Conservation (phyloP, 2,888 invertebrate genomes). For the Amphipoea oculea region DNA sequence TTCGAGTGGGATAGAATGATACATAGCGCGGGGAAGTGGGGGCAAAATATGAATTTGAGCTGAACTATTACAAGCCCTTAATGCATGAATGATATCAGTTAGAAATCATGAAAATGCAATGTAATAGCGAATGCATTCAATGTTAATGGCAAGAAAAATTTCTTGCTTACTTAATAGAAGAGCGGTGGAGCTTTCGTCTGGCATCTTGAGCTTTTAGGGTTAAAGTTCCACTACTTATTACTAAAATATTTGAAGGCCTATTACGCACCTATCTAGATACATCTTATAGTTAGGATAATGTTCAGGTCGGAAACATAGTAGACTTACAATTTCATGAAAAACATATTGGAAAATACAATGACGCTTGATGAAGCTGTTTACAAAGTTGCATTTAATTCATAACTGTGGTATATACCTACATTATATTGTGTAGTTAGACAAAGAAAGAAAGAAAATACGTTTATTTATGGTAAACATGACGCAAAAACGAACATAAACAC, state of each 20-base stretch:
- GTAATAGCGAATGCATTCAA: not conserved
- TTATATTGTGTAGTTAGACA: not conserved
- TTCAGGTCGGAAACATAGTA: not conserved
- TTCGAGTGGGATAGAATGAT: too few species aligned
- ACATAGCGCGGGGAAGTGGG: too few species aligned
- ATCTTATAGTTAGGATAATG: not conserved
- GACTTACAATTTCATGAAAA: not conserved
- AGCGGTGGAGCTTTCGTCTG: not conserved
- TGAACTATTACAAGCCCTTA: too few species aligned
- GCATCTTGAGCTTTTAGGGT: not conserved
- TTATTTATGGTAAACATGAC: too few species aligned
- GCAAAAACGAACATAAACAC: too few species aligned
- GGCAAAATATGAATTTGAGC: too few species aligned
- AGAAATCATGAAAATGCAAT: not conserved
- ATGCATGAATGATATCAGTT: not conserved
- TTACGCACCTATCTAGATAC: not conserved
- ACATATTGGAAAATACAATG: not conserved
- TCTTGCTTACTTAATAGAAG: too few species aligned
- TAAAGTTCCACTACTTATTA: not conserved
- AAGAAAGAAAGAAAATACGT: too few species aligned
- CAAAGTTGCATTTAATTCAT: not conserved
- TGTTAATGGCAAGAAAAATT: too few species aligned
- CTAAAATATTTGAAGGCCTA: too few species aligned
- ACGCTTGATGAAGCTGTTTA: not conserved
- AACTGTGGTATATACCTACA: not conserved